Evolutionary conservation across 2,888 invertebrate species (phyloP), one percentile per base, ranked within the genome.

Genomic region (Cephus sareptanus): DNA sequence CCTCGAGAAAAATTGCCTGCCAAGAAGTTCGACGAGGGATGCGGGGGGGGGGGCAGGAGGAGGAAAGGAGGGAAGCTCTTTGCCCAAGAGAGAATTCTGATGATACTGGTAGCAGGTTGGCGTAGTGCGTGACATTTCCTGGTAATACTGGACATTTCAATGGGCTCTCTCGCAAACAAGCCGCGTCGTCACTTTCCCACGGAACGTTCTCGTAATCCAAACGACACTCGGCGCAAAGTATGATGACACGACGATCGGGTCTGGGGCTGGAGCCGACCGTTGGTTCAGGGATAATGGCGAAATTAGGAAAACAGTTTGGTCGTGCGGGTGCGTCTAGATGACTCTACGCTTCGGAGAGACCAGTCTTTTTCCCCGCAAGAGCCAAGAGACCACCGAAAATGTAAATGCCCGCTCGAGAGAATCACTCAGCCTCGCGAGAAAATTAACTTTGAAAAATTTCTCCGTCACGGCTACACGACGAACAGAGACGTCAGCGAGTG

Each of bases 361-460:
- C 56, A 56, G 56, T 23, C 6, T 56, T 56, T 71, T 15, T 23
- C 30, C 34, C 33, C 23, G 23, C 35, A 34, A 69, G 68, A 68
- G 31, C 34, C 11, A 74, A 74, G 33, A 13, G 30, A n/a, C 56
- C 75, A 80, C 77, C 76, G 81, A 83, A 84, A 86, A 87, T 86
- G 83, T 84, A 85, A 87, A 87, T 85, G 84, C 37, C 75, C 75
- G 76, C 77, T 76, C 30, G 37, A 81, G 83, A 80, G 77, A 82
- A 82, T 82, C 84, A 82, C 79, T 84, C 80, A 74, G 79, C 15
- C 74, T 77, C 75, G 75, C 75, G 82, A 81, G 85, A 84, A 84
- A 87, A 88, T 87, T 85, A 88, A 85, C 83, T 83, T 77, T 12
- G 83, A 82, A 82, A 86, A 85, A 87, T 87, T 81, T 79, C 74